Evolutionary conservation across 2,113 vertebrate species (phyloP), one percentile per base, ranked within the genome.

Genomic region (Nerophis lumbriciformis): DNA sequence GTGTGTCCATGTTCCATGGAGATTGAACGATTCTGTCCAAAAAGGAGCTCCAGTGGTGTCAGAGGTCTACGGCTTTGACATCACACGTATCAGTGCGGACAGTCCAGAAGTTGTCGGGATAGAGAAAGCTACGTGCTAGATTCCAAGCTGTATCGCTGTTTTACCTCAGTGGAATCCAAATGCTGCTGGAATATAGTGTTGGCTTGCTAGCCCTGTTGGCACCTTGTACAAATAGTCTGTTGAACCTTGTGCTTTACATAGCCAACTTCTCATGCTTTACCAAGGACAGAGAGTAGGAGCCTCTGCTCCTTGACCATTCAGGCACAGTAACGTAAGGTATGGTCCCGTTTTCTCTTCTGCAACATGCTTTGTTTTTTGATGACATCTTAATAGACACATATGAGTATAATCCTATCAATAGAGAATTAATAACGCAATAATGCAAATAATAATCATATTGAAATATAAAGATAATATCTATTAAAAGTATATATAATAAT

Each of bases 331-430:
- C 75, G 90, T 90, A 86, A 87, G 87, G 87, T 90, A 90, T 79
- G 84, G 90, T 89, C 87, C 85, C 68, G 87, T 89, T 88, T 87
- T 87, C 81, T 85, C 87, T 88, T 86, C 89, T 88, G 88, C 89
- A 81, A 88, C 87, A 89, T 87, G 84, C 85, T 86, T 88, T 84
- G 72, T 87, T 89, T 80, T 83, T 79, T 79, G 66, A 82, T 70
- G 84, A 81, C 80, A 81, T 82, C 78, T 53, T 78, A 78, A 75
- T 88, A 84, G 78, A 83, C 76, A 65, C 83, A 82, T 82, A 80
- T 69, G 52, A 69, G 63, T 85, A 80, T 63, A 55, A 70, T 49
- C 54, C 48, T 70, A 67, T 71, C 60, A 66, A 66, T 77, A 66
- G 68, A 37, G 36, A 42, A 44, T 6, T 65, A 63, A 74, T 70